Evolutionary conservation across 2,888 invertebrate species (phyloP).

Genomic region (Monoplex corrugatus): DNA sequence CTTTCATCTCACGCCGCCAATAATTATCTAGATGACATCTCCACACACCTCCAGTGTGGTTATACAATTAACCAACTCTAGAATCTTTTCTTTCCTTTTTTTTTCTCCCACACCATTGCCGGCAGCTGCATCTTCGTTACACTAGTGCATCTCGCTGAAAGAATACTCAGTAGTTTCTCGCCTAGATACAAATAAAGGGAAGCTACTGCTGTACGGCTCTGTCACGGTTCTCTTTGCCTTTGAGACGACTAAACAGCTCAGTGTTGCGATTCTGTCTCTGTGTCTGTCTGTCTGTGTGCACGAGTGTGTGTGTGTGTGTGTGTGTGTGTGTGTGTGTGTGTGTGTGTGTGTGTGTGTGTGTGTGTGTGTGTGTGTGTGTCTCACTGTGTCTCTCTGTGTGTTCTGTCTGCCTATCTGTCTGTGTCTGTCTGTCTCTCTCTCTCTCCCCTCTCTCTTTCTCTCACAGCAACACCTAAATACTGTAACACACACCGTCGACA

Average conservation of each 20-base stretch:
- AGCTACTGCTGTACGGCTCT: not conserved
- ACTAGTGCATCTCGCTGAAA: no score
- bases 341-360: not conserved
- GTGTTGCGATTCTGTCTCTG: not conserved
- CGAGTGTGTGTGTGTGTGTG: not conserved
- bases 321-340: not conserved
- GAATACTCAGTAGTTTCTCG: no score
- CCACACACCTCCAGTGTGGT: no score
- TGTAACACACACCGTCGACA: no score
- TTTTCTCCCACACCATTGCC: no score
- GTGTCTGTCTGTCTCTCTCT: no score
- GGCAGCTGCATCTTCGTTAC: no score
- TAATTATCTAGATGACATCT: no score
- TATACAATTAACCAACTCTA: no score
- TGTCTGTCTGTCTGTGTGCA: conserved; percentile 20
- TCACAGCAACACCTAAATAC: no score
- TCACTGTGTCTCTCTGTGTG: conserved; percentile 22
- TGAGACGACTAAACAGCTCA: not conserved
- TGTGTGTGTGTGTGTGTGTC: conserved; percentile 23
- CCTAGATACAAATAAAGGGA: conserved; percentile 24
- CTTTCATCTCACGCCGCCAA: no score
- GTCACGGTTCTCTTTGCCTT: not conserved
- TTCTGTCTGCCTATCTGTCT: not conserved
- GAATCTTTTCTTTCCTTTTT: not conserved
- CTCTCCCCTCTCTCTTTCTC: no score